Evolutionary conservation across 92 coral and sea anemone species (phyloP).

Genomic region (Blastomussa wellsi): DNA sequence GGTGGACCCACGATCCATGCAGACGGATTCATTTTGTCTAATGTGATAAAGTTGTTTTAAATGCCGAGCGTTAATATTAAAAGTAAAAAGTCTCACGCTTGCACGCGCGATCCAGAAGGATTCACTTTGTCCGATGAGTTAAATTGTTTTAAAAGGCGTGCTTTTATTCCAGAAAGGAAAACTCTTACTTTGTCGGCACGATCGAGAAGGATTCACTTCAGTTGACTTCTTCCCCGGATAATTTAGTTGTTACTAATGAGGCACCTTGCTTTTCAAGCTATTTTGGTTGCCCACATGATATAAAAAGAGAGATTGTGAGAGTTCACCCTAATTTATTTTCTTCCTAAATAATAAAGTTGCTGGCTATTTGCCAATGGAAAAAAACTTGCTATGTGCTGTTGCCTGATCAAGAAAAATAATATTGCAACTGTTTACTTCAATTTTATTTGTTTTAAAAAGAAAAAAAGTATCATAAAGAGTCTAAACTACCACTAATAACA

Average conservation of each 20-base stretch:
- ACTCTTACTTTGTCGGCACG: slow-evolving; percentile 12
- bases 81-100: too few relatives aligned
- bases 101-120: too few relatives aligned
- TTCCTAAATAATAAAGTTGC: too few relatives aligned
- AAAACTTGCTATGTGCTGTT: too few relatives aligned
- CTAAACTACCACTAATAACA: slow-evolving; percentile 31
- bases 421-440: neutral
- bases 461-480: too few relatives aligned
- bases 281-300: slow-evolving; percentile 9
- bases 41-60: too few relatives aligned
- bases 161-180: slow-evolving; percentile 11
- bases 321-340: slow-evolving; percentile 17
- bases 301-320: slow-evolving; percentile 9
- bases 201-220: slow-evolving; percentile 20
- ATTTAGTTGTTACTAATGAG: neutral
- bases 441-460: slow-evolving; percentile 7
- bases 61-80: too few relatives aligned
- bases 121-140: too few relatives aligned
- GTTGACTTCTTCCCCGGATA: slow-evolving; percentile 13
- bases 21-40: too few relatives aligned
- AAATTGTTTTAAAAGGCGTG: too few relatives aligned
- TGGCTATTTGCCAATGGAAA: too few relatives aligned
- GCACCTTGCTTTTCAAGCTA: slow-evolving; percentile 8
- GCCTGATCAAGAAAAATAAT: neutral
- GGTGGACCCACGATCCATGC: too few relatives aligned